Conservation (phyloP, 2,113 vertebrate genomes). For the Sinocyclocheilus rhinocerous region DNA sequence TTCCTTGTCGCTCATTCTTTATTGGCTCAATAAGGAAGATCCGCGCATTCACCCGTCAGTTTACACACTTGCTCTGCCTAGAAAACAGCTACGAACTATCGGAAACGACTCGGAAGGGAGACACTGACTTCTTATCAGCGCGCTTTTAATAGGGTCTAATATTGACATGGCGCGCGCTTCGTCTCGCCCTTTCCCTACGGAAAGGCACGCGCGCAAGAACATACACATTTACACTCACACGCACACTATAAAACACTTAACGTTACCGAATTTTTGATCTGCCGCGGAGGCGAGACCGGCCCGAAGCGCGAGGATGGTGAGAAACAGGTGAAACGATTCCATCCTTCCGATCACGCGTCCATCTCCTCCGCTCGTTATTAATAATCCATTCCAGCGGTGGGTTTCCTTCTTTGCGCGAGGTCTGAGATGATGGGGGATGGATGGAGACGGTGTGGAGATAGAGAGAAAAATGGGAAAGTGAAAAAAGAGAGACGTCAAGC, state of each 20-base stretch:
- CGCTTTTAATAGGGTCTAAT: neutral
- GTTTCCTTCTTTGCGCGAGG: neutral
- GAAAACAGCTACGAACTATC: neutral
- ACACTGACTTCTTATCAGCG: neutral
- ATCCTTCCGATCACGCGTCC: conserved; percentile 61
- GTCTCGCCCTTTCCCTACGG: conserved; percentile 4
- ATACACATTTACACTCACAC: neutral
- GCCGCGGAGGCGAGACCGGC: conserved; percentile 56
- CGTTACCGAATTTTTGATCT: conserved; percentile 71
- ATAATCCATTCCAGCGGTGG: conserved; percentile 55
- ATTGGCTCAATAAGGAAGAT: neutral
- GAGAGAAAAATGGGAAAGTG: conserved; percentile 13
- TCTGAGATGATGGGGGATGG: conserved; percentile 1
- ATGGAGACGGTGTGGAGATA: conserved; percentile 13
- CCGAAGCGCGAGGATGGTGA: conserved; percentile 57
- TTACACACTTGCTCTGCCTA: neutral
- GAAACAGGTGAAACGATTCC: conserved; percentile 57
- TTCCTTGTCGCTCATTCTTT: neutral
- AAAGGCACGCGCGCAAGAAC: neutral
- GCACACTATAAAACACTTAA: conserved; percentile 51
- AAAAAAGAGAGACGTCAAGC: conserved; percentile 20
- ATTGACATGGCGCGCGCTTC: conserved; percentile 5
- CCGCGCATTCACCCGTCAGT: neutral
- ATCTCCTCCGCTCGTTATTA: conserved; percentile 47
- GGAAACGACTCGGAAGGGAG: neutral